Evolutionary conservation across 2,113 vertebrate species (phyloP).

Genomic region (Calidris pugnax): DNA sequence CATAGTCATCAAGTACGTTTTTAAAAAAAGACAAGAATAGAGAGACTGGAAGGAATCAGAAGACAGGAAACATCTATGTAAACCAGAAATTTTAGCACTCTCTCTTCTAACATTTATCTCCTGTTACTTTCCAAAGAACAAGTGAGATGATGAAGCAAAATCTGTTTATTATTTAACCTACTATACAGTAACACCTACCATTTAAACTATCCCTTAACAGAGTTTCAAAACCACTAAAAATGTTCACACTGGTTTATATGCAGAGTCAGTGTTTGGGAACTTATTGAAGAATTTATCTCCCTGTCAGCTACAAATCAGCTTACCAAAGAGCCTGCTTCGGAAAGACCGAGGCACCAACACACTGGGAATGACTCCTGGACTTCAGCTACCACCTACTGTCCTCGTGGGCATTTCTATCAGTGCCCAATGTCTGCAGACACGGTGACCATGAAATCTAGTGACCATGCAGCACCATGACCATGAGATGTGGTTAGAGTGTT

Average conservation of each 20-base stretch:
- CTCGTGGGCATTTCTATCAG: background rate
- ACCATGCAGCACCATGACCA: too few relatives aligned
- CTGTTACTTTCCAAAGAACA: background rate
- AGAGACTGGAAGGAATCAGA: background rate
- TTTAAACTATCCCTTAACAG: background rate
- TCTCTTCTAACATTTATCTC: background rate
- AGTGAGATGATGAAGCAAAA: background rate
- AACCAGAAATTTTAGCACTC: background rate
- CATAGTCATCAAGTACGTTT: background rate
- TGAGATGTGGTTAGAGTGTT: background rate
- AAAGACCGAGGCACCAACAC: background rate
- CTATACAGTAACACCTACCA: background rate
- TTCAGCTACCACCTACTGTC: rapidly evolving
- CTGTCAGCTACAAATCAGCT: background rate
- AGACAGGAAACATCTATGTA: background rate
- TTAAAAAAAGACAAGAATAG: background rate
- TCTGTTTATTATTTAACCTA: background rate
- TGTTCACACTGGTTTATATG: background rate
- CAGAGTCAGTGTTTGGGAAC: background rate
- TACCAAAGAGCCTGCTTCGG: background rate
- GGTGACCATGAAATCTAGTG: background rate
- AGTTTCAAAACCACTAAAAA: background rate
- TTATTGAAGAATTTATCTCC: background rate
- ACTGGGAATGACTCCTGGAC: background rate
- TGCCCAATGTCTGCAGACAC: rapidly evolving